Percentiles rank a stretch among this genome's conserved stretches.
Evolutionary conservation across 30 jellyfish, hydroid and myxozoan genomes (phyloP).

Genomic region (Aurelia coerulea): DNA sequence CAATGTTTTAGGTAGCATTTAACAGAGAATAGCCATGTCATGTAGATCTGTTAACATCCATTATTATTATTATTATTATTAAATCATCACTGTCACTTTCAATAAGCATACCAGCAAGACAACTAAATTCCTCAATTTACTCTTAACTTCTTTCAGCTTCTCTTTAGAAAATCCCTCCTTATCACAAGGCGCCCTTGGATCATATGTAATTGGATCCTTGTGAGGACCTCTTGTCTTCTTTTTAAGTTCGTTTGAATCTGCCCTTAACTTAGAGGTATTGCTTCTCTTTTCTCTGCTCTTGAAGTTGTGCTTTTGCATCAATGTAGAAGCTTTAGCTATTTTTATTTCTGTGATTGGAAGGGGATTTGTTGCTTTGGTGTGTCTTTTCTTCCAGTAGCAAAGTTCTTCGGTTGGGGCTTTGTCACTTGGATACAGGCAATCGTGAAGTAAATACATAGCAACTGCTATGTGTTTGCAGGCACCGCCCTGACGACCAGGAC

Average conservation of each 20-base stretch:
- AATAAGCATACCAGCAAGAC: conserved; percentile 7
- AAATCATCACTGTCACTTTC: conserved; percentile 15
- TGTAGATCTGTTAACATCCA: too few species aligned
- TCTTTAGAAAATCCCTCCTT: neutral
- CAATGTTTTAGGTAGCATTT: too few species aligned
- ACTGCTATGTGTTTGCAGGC: conserved; percentile 37
- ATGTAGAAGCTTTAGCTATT: neutral
- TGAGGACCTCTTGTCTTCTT: conserved; percentile 9
- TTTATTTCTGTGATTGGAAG: conserved; percentile 3
- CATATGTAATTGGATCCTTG: neutral
- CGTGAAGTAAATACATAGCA: conserved; percentile 24
- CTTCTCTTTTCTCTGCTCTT: conserved; percentile 2
- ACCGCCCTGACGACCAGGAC: conserved; percentile 40
- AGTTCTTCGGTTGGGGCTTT: conserved; percentile 33
- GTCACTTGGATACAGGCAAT: conserved; percentile 1
- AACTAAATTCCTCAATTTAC: neutral
- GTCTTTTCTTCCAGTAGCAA: conserved; percentile 30
- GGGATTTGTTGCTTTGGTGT: neutral
- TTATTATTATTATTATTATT: too few species aligned
- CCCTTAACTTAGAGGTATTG: neutral
- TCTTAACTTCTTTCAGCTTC: neutral
- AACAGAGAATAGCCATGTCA: too few species aligned
- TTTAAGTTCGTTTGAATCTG: neutral
- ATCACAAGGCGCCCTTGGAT: neutral
- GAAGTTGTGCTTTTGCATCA: neutral